These are phyloP conservation scores for Heliconius hermathena DNA, from an alignment of 1,140 invertebrate genomes.

Conservation along the genomic window DNA sequence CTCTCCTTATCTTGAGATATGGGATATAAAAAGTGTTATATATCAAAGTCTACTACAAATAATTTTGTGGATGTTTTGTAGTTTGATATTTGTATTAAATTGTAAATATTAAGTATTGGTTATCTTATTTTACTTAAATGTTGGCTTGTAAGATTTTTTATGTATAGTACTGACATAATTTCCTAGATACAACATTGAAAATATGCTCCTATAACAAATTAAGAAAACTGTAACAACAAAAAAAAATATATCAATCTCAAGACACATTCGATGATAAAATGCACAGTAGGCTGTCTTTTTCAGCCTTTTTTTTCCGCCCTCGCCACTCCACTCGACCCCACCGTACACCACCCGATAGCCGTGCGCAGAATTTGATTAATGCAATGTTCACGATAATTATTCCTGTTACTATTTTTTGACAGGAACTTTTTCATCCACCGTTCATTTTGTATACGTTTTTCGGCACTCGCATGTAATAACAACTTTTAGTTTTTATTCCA, in stretches of 20 bases:
- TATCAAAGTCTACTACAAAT: too few relatives aligned
- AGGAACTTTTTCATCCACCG: slow-evolving; percentile 59
- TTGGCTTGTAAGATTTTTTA: too few relatives aligned
- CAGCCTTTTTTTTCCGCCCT: slow-evolving; percentile 74
- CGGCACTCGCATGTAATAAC: slow-evolving; percentile 27
- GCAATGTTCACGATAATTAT: slow-evolving; percentile 81
- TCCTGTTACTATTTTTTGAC: slow-evolving; percentile 81
- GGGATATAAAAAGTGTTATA: too few relatives aligned
- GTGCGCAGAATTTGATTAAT: slow-evolving; percentile 80
- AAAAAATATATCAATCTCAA: slow-evolving; percentile 19
- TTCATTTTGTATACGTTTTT: slow-evolving; percentile 35
- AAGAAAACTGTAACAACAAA: too few relatives aligned
- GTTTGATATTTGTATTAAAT: too few relatives aligned
- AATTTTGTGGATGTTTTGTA: too few relatives aligned
- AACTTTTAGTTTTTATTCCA: slow-evolving; percentile 10
- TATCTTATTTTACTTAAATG: too few relatives aligned
- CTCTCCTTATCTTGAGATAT: too few relatives aligned
- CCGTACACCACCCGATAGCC: slow-evolving; percentile 56
- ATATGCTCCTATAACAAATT: too few relatives aligned
- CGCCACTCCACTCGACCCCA: slow-evolving; percentile 57
- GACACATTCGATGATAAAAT: slow-evolving; percentile 39
- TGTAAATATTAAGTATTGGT: too few relatives aligned
- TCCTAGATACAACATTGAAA: too few relatives aligned
- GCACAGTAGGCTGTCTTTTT: slow-evolving; percentile 50
- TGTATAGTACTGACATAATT: too few relatives aligned